A percentile compares a stretch with the other conserved stretches of the same genome.
phyloP scores from a whole-genome alignment of 2,797 vertebrate genomes.

The Podarcis siculus region DNA sequence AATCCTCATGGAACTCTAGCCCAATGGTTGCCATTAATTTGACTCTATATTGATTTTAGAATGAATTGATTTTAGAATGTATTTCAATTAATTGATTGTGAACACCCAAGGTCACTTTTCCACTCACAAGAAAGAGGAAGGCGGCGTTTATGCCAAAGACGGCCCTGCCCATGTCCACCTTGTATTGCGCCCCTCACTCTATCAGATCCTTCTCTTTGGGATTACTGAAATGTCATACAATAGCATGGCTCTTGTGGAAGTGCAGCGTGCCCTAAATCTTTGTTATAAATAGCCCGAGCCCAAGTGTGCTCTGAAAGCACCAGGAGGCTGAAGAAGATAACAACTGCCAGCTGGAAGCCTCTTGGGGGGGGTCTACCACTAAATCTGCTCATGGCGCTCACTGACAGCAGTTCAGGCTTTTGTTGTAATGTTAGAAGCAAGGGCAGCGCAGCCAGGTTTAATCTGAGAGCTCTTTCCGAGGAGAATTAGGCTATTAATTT shows the following conservation, averaged over 20 bases:
- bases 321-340: constrained; percentile 11
- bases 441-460: neutral
- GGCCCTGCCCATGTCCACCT: no score
- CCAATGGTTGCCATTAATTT: no score
- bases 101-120: neutral
- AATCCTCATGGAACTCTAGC: no score
- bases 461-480: neutral
- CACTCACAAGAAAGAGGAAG: neutral
- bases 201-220: neutral
- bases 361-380: accelerated
- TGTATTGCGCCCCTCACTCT: neutral
- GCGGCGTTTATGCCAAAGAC: neutral
- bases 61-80: no score
- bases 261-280: neutral
- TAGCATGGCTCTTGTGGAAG: accelerated
- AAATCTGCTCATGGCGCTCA: neutral
- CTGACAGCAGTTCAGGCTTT: neutral
- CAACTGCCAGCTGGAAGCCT: constrained; percentile 8
- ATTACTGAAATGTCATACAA: constrained; percentile 53
- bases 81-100: no score
- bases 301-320: neutral
- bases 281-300: constrained; percentile 71
- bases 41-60: no score
- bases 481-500: neutral
- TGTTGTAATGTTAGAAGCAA: neutral